Evolutionary conservation across 2,113 vertebrate species (phyloP).

Genomic region (Uria aalge): DNA sequence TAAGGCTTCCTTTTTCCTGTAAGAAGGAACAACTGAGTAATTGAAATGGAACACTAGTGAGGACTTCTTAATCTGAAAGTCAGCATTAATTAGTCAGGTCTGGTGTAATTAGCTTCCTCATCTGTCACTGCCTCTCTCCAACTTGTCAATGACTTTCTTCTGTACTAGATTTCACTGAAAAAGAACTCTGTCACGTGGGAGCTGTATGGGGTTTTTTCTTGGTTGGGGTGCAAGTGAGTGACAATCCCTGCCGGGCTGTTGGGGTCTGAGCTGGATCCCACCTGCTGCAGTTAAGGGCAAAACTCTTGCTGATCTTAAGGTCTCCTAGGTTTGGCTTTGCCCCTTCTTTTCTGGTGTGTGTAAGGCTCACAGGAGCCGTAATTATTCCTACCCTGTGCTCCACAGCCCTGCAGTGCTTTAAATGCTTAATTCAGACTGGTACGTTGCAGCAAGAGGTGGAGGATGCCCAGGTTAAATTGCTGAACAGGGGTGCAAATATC

Average conservation of each 20-base stretch:
- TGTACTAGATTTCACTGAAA: neutral
- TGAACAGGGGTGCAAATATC: neutral
- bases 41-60: constrained; percentile 68
- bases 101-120: constrained; percentile 68
- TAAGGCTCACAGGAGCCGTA: neutral
- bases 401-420: neutral
- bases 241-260: neutral
- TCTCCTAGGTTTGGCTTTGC: neutral
- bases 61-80: constrained; percentile 65
- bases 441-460: neutral
- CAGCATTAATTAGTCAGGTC: constrained; percentile 69
- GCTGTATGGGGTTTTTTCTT: neutral
- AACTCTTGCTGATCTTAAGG: neutral
- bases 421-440: neutral
- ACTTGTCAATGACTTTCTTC: constrained; percentile 55
- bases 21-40: constrained; percentile 60
- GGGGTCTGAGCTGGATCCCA: neutral
- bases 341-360: neutral
- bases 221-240: neutral
- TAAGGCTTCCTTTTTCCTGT: constrained; percentile 11
- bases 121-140: constrained; percentile 57
- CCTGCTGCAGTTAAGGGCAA: neutral
- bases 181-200: neutral
- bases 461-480: neutral
- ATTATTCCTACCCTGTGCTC: neutral